A percentile compares a stretch with the other conserved stretches of the same genome.
phyloP scores from a whole-genome alignment of 2,797 vertebrate genomes.

The Etheostoma nigrum region DNA sequence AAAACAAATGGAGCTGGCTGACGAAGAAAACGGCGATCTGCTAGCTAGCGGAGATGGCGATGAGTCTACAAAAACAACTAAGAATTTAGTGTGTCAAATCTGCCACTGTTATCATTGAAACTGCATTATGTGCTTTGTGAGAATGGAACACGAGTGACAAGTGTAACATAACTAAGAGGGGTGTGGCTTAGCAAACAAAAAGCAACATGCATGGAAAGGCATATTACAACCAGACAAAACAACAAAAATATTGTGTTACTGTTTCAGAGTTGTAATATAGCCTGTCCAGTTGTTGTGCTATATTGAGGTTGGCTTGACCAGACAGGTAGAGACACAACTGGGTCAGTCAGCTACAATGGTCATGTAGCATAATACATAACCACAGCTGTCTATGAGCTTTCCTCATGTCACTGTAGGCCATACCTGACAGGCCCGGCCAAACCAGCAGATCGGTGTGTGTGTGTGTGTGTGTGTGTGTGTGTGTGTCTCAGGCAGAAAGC shows the following conservation, averaged over 20 bases:
- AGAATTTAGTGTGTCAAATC: no score
- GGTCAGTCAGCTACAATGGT: conserved; percentile 57
- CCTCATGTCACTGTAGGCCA: conserved; percentile 31
- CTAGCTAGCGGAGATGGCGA: no score
- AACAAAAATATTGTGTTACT: neutral
- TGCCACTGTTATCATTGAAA: neutral
- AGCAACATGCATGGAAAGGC: neutral
- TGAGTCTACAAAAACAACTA: no score
- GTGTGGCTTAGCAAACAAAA: neutral
- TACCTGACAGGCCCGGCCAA: conserved; percentile 47
- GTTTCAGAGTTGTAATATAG: neutral
- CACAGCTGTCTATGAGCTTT: conserved; percentile 52
- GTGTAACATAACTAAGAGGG: neutral
- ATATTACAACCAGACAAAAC: neutral
- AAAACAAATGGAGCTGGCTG: no score
- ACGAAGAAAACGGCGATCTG: no score
- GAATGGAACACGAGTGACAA: no score
- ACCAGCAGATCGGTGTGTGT: conserved; percentile 42
- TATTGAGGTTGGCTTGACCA: conserved; percentile 24
- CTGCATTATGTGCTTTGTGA: neutral
- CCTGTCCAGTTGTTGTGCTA: conserved; percentile 17
- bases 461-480: conserved; percentile 11
- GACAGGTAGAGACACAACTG: conserved; percentile 59
- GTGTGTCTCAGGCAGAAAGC: conserved; percentile 67
- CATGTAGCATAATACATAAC: conserved; percentile 37